Conservation (phyloP, 2,113 vertebrate species). For the Nematolebias whitei region DNA sequence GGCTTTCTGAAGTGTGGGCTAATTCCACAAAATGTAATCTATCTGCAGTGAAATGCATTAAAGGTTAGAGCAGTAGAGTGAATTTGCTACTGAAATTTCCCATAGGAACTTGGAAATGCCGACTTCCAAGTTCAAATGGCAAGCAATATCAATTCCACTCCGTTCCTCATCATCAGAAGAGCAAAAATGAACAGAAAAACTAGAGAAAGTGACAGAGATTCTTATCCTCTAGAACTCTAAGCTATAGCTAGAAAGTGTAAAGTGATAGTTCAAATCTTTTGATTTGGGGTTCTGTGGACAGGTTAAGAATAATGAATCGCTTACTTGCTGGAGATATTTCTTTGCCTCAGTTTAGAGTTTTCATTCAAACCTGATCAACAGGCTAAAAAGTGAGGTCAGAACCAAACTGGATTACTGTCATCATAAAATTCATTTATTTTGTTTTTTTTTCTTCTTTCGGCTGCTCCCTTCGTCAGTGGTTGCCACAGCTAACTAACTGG, state of each 20-base stretch:
- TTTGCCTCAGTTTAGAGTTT: too few relatives aligned
- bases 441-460: too few relatives aligned
- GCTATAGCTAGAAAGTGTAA: background rate
- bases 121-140: background rate
- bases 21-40: background rate
- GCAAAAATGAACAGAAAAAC: background rate
- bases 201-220: background rate
- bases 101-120: background rate
- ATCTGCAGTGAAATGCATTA: constrained; percentile 1
- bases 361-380: too few relatives aligned
- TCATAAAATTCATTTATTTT: too few relatives aligned
- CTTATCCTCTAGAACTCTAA: background rate
- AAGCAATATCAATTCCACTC: background rate
- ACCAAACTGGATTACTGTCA: too few relatives aligned
- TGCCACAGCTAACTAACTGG: too few relatives aligned
- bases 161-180: background rate
- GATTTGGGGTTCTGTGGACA: too few relatives aligned
- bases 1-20: background rate
- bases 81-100: background rate
- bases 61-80: background rate
- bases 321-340: too few relatives aligned
- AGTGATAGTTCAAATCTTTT: too few relatives aligned
- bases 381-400: too few relatives aligned
- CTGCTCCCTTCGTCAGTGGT: too few relatives aligned
- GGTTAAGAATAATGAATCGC: too few relatives aligned